These are phyloP conservation scores for Pagrus major DNA, from an alignment of 2,113 vertebrate genomes.

Conservation along the genomic window DNA sequence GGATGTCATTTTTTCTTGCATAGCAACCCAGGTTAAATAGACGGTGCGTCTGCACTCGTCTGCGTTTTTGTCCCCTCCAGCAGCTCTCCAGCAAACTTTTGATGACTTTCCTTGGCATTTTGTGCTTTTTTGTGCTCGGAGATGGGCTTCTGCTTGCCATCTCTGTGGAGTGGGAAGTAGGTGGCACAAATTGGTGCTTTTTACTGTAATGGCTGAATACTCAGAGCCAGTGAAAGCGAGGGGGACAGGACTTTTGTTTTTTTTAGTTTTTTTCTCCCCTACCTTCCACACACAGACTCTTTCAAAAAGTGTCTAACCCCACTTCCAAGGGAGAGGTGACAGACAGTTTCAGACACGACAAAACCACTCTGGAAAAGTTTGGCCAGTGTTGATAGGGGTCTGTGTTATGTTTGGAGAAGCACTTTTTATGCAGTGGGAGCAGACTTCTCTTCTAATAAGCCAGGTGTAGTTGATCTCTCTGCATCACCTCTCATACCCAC, in stretches of 20 bases:
- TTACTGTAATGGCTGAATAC: constrained; percentile 78
- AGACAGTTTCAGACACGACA: constrained; percentile 64
- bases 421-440: constrained; percentile 48
- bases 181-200: constrained; percentile 80
- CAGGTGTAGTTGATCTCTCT: constrained; percentile 45
- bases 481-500: constrained; percentile 47
- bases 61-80: constrained; percentile 73
- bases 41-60: constrained; percentile 43
- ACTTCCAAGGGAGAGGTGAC: constrained; percentile 59
- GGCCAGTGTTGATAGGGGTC: constrained; percentile 68
- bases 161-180: constrained; percentile 67
- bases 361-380: constrained; percentile 67
- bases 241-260: constrained; percentile 38
- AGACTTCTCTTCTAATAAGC: constrained; percentile 71
- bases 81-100: constrained; percentile 85
- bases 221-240: constrained; percentile 57
- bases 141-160: constrained; percentile 70
- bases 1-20: constrained; percentile 95
- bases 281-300: constrained; percentile 51
- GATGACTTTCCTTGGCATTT: constrained; percentile 79
- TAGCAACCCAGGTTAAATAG: constrained; percentile 97
- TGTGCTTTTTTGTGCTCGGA: constrained; percentile 61
- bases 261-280: constrained; percentile 7
- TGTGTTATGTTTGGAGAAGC: constrained; percentile 57
- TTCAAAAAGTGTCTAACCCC: constrained; percentile 62